Conservation (phyloP, 2,113 vertebrate genomes). For the Coryphaenoides rupestris region DNA sequence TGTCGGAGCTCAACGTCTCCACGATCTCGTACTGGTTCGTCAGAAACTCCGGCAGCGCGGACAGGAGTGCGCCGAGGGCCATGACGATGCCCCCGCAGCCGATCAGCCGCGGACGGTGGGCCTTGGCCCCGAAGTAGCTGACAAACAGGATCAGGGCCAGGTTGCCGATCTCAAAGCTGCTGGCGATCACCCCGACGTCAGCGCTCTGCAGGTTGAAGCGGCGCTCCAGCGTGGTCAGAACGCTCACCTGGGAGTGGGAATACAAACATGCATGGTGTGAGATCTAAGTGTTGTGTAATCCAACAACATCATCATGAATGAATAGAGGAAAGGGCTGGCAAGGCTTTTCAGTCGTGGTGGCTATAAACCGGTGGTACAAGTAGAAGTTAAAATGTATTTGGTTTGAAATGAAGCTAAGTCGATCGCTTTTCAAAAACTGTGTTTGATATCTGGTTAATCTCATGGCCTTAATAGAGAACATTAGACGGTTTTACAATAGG, state of each 20-base stretch:
- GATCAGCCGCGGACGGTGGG: constrained; percentile 93
- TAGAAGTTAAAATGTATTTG: too few species aligned
- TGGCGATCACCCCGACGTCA: constrained; percentile 95
- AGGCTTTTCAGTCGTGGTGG: too few species aligned
- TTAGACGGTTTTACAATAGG: too few species aligned
- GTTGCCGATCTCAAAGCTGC: constrained; percentile 99
- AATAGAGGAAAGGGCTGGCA: too few species aligned
- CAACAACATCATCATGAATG: too few species aligned
- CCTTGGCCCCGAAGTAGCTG: constrained; percentile 95
- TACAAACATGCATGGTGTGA: too few species aligned
- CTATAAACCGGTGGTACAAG: too few species aligned
- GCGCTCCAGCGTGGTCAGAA: constrained; percentile 95
- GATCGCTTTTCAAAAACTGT: too few species aligned
- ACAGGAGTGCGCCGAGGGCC: constrained; percentile 94
- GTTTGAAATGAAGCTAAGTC: too few species aligned
- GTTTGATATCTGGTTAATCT: too few species aligned
- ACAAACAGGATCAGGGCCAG: constrained; percentile 96
- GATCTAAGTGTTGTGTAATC: too few species aligned
- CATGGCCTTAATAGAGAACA: too few species aligned
- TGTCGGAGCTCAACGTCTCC: constrained; percentile 78
- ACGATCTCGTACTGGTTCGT: constrained; percentile 87
- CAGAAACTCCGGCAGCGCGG: constrained; percentile 91
- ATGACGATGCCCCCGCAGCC: constrained; percentile 97
- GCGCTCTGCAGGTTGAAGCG: constrained; percentile 97
- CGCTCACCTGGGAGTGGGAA: constrained; percentile 81